A percentile compares a stretch with the other conserved stretches of the same genome.
These are phyloP conservation scores for Chymomyza caudatula DNA, from an alignment of 2,888 invertebrate species.

Conservation along the genomic window DNA sequence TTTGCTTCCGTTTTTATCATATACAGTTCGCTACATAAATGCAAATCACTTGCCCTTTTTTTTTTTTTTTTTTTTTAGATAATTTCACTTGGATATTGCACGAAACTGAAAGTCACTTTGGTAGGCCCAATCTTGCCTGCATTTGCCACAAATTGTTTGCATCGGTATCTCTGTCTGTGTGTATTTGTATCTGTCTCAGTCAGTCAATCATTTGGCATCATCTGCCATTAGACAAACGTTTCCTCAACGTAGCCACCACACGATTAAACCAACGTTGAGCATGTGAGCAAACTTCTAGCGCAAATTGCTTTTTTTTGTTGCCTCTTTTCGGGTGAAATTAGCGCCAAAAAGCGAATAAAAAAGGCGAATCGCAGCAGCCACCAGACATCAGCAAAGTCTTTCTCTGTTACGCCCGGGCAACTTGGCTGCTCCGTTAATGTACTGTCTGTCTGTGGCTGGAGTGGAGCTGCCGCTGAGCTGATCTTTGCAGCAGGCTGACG, in stretches of 20 bases:
- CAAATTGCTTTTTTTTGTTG: slow-evolving; percentile 17
- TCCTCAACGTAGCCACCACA: background rate
- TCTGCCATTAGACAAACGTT: background rate
- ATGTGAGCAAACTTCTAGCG: slow-evolving; percentile 52
- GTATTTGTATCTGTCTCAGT: slow-evolving; percentile 24
- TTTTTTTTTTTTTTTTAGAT: background rate
- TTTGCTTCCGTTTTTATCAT: slow-evolving; percentile 40
- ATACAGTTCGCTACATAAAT: slow-evolving; percentile 3
- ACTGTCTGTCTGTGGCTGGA: background rate
- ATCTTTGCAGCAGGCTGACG: background rate
- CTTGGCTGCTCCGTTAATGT: background rate
- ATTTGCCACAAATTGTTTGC: slow-evolving; percentile 6
- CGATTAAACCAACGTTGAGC: background rate
- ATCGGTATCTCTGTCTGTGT: background rate
- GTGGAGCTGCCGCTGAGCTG: background rate
- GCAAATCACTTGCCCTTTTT: background rate
- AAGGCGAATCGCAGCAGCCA: slow-evolving; percentile 23
- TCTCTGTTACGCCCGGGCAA: slow-evolving; percentile 61
- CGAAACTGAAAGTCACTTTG: slow-evolving; percentile 42
- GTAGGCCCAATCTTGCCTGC: background rate
- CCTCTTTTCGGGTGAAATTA: slow-evolving; percentile 57
- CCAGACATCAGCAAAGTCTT: slow-evolving; percentile 33
- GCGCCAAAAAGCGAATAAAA: slow-evolving; percentile 33
- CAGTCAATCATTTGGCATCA: slow-evolving; percentile 11
- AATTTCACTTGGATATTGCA: background rate